These are phyloP conservation scores for Dermolepida albohirtum DNA, from an alignment of 2,888 invertebrate species.

Conservation along the genomic window DNA sequence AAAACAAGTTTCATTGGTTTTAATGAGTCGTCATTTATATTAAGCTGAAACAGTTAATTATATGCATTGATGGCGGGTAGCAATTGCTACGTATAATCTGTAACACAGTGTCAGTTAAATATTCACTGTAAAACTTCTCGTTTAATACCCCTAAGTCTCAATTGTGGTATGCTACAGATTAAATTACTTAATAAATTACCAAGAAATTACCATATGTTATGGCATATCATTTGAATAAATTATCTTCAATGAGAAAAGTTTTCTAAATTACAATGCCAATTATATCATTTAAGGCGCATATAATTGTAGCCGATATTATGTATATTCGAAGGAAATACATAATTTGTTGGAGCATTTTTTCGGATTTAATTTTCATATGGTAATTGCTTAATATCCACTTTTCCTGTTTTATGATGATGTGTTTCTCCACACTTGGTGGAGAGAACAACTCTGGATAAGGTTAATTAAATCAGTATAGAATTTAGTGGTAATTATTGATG, in stretches of 20 bases:
- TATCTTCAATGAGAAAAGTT: conserved; percentile 40
- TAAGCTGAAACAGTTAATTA: conserved; percentile 15
- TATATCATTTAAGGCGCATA: too few species aligned
- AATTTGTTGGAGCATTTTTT: conserved; percentile 18
- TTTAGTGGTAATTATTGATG: conserved; percentile 9
- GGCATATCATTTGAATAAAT: conserved; percentile 42
- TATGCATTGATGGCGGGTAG: background rate
- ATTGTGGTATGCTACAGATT: conserved; percentile 32
- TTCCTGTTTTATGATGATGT: conserved; percentile 6
- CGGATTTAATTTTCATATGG: conserved; percentile 15
- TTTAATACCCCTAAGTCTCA: conserved; percentile 26
- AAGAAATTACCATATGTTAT: conserved; percentile 34
- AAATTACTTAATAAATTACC: conserved; percentile 37
- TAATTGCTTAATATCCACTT: conserved; percentile 31
- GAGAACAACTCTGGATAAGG: background rate
- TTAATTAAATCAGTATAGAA: conserved; percentile 8
- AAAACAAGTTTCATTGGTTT: conserved; percentile 28
- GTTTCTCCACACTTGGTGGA: background rate
- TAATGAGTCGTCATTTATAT: conserved; percentile 28
- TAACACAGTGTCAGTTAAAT: conserved; percentile 20
- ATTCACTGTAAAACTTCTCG: conserved; percentile 35
- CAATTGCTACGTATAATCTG: background rate
- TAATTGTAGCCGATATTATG: background rate
- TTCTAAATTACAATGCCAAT: conserved; percentile 26
- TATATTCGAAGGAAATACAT: conserved; percentile 18